These are phyloP conservation scores for Caracal caracal DNA, from an alignment of 2,113 vertebrate species.

Conservation along the genomic window DNA sequence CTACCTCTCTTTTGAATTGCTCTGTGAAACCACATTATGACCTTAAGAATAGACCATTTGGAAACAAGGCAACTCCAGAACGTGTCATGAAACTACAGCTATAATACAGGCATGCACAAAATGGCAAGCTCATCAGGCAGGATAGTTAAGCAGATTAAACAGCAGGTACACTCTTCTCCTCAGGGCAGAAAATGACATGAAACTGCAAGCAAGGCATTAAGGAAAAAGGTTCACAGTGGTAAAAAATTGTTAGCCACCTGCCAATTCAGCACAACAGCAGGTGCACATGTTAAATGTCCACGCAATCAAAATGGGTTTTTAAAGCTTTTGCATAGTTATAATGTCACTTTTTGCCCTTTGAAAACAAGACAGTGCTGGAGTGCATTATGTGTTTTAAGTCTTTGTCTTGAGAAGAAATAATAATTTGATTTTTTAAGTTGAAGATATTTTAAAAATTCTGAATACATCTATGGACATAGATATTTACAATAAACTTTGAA, in stretches of 20 bases:
- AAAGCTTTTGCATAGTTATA: neutral
- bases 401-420: constrained; percentile 12
- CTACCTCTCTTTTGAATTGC: neutral
- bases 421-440: constrained; percentile 32
- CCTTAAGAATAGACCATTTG: neutral
- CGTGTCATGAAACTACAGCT: neutral
- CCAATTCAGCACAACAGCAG: constrained; percentile 40
- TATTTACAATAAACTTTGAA: neutral
- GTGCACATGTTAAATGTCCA: constrained; percentile 57
- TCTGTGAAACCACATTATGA: neutral
- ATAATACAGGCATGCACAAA: neutral
- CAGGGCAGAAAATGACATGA: constrained; percentile 54
- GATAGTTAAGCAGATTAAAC: constrained; percentile 53
- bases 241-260: constrained; percentile 70
- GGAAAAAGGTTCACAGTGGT: neutral
- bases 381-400: neutral
- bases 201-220: constrained; percentile 44
- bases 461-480: neutral
- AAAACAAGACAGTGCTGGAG: neutral
- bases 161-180: constrained; percentile 45
- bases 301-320: constrained; percentile 57
- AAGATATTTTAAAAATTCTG: neutral
- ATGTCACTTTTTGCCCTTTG: constrained; percentile 55
- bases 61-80: neutral
- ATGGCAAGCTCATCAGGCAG: constrained; percentile 20